Conservation (phyloP, 1,140 invertebrate species). For the Leptopilina clavipes region DNA sequence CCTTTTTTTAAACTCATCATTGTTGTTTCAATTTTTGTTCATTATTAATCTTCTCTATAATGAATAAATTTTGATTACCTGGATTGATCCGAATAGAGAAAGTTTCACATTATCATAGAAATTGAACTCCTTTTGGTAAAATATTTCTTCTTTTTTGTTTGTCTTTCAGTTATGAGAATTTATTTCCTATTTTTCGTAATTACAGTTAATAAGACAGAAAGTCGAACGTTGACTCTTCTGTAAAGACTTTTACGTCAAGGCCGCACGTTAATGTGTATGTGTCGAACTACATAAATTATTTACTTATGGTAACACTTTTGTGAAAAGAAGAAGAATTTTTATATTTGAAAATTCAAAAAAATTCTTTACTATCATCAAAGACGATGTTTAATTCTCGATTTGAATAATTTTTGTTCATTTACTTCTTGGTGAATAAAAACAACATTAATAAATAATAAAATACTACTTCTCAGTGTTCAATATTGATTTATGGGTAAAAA, state of each 20-base stretch:
- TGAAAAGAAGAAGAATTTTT: no score
- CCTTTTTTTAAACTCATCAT: no score
- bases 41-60: background rate
- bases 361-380: no score
- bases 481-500: no score
- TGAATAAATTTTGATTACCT: background rate
- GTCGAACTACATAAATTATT: background rate
- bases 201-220: background rate
- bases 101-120: background rate
- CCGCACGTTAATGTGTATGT: background rate
- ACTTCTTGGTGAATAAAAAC: no score
- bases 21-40: background rate
- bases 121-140: background rate
- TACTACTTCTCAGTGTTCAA: no score
- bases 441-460: no score
- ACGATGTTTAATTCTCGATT: no score
- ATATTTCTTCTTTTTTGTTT: background rate
- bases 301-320: no score
- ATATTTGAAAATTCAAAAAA: no score
- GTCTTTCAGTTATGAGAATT: background rate
- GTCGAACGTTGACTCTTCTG: background rate
- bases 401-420: no score
- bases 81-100: background rate
- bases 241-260: background rate
- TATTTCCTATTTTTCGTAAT: background rate